Percentiles rank a stretch among this genome's conserved stretches.
Evolutionary conservation across 2,797 vertebrate genomes (phyloP).

Genomic region (Ambastaia sidthimunki): DNA sequence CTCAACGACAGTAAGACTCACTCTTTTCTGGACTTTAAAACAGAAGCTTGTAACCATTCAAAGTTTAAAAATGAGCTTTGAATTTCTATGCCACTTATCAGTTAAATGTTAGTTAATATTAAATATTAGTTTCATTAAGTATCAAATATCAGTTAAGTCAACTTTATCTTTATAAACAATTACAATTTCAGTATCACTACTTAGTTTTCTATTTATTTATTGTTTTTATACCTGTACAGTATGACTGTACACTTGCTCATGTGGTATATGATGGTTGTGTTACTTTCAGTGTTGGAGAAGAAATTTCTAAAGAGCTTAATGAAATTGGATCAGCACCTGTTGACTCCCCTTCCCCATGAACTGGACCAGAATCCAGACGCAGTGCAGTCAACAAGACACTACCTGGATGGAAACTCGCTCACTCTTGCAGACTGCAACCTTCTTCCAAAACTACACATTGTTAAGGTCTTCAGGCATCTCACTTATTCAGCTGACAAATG

Average conservation of each 20-base stretch:
- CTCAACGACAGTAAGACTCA: slow-evolving; percentile 82
- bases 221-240: not conserved
- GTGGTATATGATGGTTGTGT: not conserved
- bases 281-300: slow-evolving; percentile 80
- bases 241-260: not conserved
- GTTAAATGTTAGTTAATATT: too few relatives aligned
- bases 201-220: not conserved
- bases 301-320: slow-evolving; percentile 85
- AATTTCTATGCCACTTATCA: not conserved
- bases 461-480: slow-evolving; percentile 77
- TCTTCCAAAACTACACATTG: slow-evolving; percentile 91
- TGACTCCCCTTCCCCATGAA: slow-evolving; percentile 79
- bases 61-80: not conserved
- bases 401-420: slow-evolving; percentile 86
- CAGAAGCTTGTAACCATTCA: not conserved
- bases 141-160: too few relatives aligned
- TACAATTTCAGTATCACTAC: too few relatives aligned
- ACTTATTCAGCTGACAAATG: not conserved
- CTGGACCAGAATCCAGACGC: slow-evolving; percentile 70
- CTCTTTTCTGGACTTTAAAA: not conserved
- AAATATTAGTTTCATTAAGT: too few relatives aligned
- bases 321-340: slow-evolving; percentile 83
- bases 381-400: slow-evolving; percentile 73
- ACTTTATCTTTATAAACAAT: too few relatives aligned
- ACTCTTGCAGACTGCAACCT: slow-evolving; percentile 90